phyloP scores from a whole-genome alignment of 2,888 invertebrate genomes.

The Amphipoea oculea region DNA sequence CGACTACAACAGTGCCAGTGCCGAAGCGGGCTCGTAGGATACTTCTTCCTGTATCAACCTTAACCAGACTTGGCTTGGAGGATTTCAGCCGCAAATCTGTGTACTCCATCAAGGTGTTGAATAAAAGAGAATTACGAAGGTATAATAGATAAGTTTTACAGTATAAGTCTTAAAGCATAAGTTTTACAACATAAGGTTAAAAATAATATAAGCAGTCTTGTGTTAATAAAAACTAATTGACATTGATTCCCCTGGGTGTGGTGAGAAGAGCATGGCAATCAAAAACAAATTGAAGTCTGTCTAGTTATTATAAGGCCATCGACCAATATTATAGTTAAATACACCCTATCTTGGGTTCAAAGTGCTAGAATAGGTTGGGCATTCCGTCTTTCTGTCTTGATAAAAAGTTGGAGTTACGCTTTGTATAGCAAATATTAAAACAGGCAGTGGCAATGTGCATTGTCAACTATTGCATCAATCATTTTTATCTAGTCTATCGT shows the following conservation, averaged over 20 bases:
- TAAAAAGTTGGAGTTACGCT: not conserved
- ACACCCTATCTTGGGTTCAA: not conserved
- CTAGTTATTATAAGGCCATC: not conserved
- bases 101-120: not conserved
- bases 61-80: constrained; percentile 12
- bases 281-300: not conserved
- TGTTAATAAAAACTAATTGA: not conserved
- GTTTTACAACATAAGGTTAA: not conserved
- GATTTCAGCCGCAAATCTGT: constrained; percentile 3
- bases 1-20: not conserved
- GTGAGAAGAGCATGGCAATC: not conserved
- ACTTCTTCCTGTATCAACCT: not conserved
- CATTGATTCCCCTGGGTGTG: not conserved
- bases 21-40: not conserved
- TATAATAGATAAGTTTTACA: constrained; percentile 3
- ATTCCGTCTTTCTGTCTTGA: no score
- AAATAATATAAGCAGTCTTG: not conserved
- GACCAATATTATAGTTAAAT: not conserved
- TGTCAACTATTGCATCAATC: not conserved
- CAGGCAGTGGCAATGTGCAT: not conserved
- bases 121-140: constrained; percentile 27
- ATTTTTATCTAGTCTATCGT: not conserved
- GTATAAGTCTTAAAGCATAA: not conserved
- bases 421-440: not conserved
- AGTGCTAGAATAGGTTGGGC: not conserved